phyloP scores from a whole-genome alignment of 1,140 invertebrate species.

The Macrobrachium rosenbergii region DNA sequence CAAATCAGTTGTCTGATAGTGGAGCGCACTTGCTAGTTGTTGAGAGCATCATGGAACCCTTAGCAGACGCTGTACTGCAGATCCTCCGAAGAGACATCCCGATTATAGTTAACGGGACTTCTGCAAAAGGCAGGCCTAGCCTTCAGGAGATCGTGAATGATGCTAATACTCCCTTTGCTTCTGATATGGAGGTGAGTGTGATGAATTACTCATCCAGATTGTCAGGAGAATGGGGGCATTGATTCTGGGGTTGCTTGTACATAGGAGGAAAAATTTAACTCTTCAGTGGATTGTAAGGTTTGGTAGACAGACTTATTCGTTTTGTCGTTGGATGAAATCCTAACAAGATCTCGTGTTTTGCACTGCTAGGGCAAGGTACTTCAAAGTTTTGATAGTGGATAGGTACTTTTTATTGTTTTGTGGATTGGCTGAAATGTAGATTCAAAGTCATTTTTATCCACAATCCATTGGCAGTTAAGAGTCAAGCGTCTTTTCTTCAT shows the following conservation, averaged over 20 bases:
- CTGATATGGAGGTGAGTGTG: slow-evolving; percentile 6
- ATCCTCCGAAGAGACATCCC: slow-evolving; percentile 12
- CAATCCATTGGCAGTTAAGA: too few species aligned
- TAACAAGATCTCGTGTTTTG: too few species aligned
- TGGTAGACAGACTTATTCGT: background rate
- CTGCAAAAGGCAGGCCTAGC: slow-evolving; percentile 4
- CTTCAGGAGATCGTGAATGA: slow-evolving; percentile 22
- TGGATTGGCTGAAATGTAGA: too few species aligned
- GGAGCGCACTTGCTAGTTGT: slow-evolving; percentile 33
- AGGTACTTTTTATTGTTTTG: too few species aligned
- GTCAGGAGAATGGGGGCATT: too few species aligned
- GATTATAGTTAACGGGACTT: slow-evolving; percentile 28
- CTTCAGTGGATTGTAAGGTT: background rate
- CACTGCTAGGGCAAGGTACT: too few species aligned
- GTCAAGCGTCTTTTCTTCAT: too few species aligned
- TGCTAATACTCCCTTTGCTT: slow-evolving; percentile 26
- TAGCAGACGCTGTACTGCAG: slow-evolving; percentile 16
- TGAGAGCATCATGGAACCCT: slow-evolving; percentile 25
- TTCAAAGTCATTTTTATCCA: too few species aligned
- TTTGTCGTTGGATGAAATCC: too few species aligned
- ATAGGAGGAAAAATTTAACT: too few species aligned
- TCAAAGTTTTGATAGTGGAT: too few species aligned
- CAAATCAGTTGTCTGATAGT: slow-evolving; percentile 19
- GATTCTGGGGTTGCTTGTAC: background rate
- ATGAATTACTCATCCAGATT: too few species aligned